A percentile compares a stretch with the other conserved stretches of the same genome.
phyloP scores from a whole-genome alignment of 2,113 vertebrate genomes.

The Taurulus bubalis region DNA sequence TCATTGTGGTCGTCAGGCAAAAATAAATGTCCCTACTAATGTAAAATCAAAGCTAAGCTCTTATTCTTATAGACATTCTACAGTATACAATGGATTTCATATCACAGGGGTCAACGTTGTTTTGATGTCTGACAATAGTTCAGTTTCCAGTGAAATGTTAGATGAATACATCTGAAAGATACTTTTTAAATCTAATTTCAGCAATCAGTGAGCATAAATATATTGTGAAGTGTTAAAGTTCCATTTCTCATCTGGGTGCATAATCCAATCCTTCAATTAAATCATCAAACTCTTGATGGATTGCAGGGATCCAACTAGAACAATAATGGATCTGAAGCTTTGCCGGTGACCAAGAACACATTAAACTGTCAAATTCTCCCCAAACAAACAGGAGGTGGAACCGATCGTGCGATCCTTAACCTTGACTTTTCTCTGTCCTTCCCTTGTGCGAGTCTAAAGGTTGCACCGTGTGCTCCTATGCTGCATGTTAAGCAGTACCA shows the following conservation, averaged over 20 bases:
- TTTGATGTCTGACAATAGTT: background rate
- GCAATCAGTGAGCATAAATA: conserved; percentile 20
- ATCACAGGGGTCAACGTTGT: background rate
- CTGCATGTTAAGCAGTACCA: conserved; percentile 47
- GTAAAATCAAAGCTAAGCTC: background rate
- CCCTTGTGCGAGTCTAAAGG: conserved; percentile 14
- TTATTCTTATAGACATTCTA: background rate
- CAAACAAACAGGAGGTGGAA: background rate
- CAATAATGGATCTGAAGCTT: background rate
- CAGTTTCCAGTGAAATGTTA: background rate
- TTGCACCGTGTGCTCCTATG: background rate
- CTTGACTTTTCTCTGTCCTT: conserved; percentile 54
- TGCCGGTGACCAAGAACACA: conserved; percentile 10
- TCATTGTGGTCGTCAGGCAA: background rate
- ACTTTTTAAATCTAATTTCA: conserved; percentile 19
- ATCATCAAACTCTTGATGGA: conserved; percentile 17
- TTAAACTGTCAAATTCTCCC: conserved; percentile 5
- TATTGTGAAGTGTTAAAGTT: background rate
- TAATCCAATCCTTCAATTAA: conserved; percentile 16
- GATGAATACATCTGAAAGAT: background rate
- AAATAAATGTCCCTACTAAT: background rate
- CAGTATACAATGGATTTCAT: background rate
- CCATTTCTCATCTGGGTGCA: background rate
- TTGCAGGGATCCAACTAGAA: background rate
- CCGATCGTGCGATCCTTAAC: conserved; percentile 3